These are phyloP conservation scores for Anorthoa munda DNA, from an alignment of 2,888 invertebrate species.

Conservation along the genomic window DNA sequence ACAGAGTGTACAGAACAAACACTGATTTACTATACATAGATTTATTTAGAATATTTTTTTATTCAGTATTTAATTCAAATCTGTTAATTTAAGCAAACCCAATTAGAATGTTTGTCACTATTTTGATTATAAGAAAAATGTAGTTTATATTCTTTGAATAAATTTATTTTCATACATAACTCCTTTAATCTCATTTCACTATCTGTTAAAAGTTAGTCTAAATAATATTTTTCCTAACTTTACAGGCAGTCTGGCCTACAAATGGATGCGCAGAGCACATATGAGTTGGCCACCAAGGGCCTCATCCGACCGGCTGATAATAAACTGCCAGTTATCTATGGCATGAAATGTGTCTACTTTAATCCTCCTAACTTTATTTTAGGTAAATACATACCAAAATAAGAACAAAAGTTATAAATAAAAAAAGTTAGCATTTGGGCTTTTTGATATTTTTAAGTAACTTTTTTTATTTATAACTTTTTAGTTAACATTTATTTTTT, in stretches of 20 bases:
- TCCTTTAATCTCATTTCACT: background rate
- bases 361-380: slow-evolving; percentile 96
- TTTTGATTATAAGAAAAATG: background rate
- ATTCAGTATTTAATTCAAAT: too few relatives aligned
- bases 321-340: slow-evolving; percentile 95
- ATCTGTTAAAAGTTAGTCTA: too few relatives aligned
- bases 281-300: slow-evolving; percentile 96
- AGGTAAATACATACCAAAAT: slow-evolving; percentile 85
- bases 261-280: slow-evolving; percentile 96
- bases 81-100: too few relatives aligned
- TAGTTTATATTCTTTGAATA: background rate
- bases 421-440: too few relatives aligned
- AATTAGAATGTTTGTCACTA: too few relatives aligned
- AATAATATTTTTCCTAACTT: slow-evolving; percentile 8
- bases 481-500: too few relatives aligned
- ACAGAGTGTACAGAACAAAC: too few relatives aligned
- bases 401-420: too few relatives aligned
- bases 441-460: too few relatives aligned
- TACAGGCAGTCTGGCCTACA: slow-evolving; percentile 94
- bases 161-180: background rate
- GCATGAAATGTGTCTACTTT: slow-evolving; percentile 96
- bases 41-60: too few relatives aligned
- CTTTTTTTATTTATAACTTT: too few relatives aligned
- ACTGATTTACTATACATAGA: too few relatives aligned
- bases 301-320: slow-evolving; percentile 93